phyloP scores from a whole-genome alignment of 2,888 invertebrate genomes.

The Mellilla xanthometata region DNA sequence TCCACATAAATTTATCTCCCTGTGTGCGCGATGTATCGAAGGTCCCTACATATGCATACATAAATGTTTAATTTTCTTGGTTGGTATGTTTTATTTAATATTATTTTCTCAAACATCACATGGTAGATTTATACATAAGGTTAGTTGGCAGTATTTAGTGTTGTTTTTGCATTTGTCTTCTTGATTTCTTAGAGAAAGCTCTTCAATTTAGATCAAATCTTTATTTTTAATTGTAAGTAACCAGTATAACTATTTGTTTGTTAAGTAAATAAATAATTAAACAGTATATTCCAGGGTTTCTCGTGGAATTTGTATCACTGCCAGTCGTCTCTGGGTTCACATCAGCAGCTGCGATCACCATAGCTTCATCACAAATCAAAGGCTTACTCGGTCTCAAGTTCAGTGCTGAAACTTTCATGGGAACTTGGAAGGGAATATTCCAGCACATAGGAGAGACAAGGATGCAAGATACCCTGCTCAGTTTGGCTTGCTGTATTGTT shows the following conservation, averaged over 20 bases:
- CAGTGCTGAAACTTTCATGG: constrained; percentile 83
- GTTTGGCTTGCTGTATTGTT: constrained; percentile 82
- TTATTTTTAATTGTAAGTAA: too few species aligned
- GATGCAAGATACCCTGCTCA: constrained; percentile 84
- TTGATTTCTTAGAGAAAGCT: too few species aligned
- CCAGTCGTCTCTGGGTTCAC: constrained; percentile 90
- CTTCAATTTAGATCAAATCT: too few species aligned
- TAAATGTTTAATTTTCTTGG: too few species aligned
- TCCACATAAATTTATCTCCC: too few species aligned
- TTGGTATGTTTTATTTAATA: too few species aligned
- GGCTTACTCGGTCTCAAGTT: constrained; percentile 84
- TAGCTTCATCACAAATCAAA: constrained; percentile 89
- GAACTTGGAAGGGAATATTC: constrained; percentile 82
- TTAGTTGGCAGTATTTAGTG: too few species aligned
- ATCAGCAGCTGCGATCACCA: constrained; percentile 89
- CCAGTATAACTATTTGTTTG: background rate
- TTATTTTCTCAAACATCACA: too few species aligned
- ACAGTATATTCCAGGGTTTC: constrained; percentile 84
- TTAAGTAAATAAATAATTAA: background rate
- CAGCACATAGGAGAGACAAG: constrained; percentile 78
- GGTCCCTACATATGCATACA: too few species aligned
- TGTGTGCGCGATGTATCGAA: too few species aligned
- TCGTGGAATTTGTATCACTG: constrained; percentile 88
- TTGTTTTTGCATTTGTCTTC: too few species aligned
- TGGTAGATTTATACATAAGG: too few species aligned